phyloP scores from a whole-genome alignment of 2,888 invertebrate genomes.

The Helobdella robusta region DNA sequence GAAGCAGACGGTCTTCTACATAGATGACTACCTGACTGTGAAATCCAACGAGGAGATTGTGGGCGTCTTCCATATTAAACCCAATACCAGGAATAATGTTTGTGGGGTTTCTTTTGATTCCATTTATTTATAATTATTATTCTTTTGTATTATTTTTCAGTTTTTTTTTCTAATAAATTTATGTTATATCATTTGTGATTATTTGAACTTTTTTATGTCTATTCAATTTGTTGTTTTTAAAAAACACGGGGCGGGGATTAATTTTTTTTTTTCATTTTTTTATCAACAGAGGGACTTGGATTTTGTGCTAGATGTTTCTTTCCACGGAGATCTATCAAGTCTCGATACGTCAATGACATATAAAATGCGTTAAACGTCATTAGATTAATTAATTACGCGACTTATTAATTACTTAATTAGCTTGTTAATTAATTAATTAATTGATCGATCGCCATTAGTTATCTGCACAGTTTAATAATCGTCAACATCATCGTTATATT shows the following conservation, averaged over 20 bases:
- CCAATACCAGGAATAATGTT: slow-evolving; percentile 82
- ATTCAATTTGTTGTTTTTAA: not conserved
- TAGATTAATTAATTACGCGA: no score
- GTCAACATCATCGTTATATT: no score
- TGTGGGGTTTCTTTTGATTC: slow-evolving; percentile 31
- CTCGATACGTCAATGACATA: slow-evolving; percentile 49
- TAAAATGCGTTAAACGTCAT: slow-evolving; percentile 50
- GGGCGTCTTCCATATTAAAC: slow-evolving; percentile 84
- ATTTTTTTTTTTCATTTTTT: not conserved
- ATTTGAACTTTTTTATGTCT: not conserved
- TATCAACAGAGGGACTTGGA: slow-evolving; percentile 72
- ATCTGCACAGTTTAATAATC: no score
- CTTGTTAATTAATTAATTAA: no score
- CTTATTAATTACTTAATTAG: no score
- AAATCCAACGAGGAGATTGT: slow-evolving; percentile 83
- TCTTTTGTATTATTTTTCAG: not conserved
- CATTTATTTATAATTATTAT: not conserved
- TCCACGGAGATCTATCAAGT: slow-evolving; percentile 59
- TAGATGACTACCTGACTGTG: slow-evolving; percentile 83
- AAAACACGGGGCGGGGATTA: not conserved
- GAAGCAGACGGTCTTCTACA: slow-evolving; percentile 98
- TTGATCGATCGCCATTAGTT: no score
- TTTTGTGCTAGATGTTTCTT: slow-evolving; percentile 81
- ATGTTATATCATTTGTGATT: not conserved
- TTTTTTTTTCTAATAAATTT: not conserved